Base-by-base conservation (phyloP, 1,140 invertebrate genomes). In the Meteorus sp. region DNA sequence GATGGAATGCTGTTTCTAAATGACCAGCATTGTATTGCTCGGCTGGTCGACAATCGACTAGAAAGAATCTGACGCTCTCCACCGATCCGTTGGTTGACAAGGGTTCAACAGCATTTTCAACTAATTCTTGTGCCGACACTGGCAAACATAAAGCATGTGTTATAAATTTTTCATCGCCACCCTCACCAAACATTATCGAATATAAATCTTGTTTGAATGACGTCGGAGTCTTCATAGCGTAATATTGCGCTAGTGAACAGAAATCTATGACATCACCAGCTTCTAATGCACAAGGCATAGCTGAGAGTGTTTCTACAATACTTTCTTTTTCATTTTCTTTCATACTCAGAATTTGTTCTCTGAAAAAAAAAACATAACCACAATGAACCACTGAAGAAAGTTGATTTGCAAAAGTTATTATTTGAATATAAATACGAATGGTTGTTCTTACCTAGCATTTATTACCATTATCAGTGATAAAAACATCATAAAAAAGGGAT, bases 11-110 rank as follows among this genome's bases (percentile, higher is more conserved):
- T 45, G 95, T 98, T 1, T 93, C 90, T 62, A 99, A 85, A 82
- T 98, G 95, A 0, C 97, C 97, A 61, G 89, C 88, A 82, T 98
- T 98, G 73, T 98, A 99, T 69, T 98, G 95, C 62, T 98, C 94
- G 0, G 94, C 89, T 11, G 96, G 94, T 68, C 97, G 84, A 78
- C 95, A 98, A 77, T 99, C 97, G 3, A 99, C 95, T 19, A 99
- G 84, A 81, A 99, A 99, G 79, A 98, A 99, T 67, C 91, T 86
- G 8, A 93, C 89, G 2, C 79, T 76, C 71, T 84, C 79, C 0
- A 79, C 67, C 25, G 73, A 66, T 55, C 75, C 81, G 64, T 87
- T 86, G 23, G 82, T 77, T 19, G 75, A 71, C 6, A 45, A 4
- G 17, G 79, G 78, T 70, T 86, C 85, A 23, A 84, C 84, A n/a